Base-by-base conservation (phyloP, 2,888 invertebrate genomes). In the Andrena minutula region DNA sequence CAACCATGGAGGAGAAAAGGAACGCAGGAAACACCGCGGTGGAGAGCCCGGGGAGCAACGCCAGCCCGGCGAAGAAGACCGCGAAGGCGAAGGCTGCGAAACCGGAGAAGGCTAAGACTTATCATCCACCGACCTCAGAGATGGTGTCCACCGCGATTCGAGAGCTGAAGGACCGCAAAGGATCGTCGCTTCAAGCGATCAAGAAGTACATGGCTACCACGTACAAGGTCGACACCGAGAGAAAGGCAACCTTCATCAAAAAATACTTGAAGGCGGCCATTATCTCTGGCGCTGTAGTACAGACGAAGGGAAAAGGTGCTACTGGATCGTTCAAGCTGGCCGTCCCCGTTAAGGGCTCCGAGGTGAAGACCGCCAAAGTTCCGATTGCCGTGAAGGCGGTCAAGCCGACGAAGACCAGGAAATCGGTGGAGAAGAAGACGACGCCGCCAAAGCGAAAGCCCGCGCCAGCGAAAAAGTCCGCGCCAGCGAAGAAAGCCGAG, bases 191-290 rank as follows among this genome's bases (percentile, higher is more conserved):
- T 83, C 94, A 92, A 90, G 95, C 95, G 1, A 96, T 96, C 91
- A 96, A 96, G 91, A 96, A 96, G 89, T 96, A 95, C 91, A 95
- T 96, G 66, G 93, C 94, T 10, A 93, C 94, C 30, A 95, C 95
- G 75, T 96, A 96, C 94, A 95, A 95, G 79, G 94, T 96, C 6
- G 96, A 96, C 89, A 94, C 94, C 0, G 95, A 95, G 78, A 96
- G 95, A 88, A 90, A 95, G 63, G 94, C 95, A 0, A 94, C 95
- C 1, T 96, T 95, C 92, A 96, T 96, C 87, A 95, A 95, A 83
- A 95, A 95, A 79, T 96, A 95, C 86, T 87, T 96, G 81, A 96
- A 95, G 90, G 90, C 93, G 16, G 95, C 95, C 20, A 95, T 96
- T n/a, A 94, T 93, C 1, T 94, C 94, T 58, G 95, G 95, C 6